Evolutionary conservation across 2,113 vertebrate genomes (phyloP).

Genomic region (Vulpes ferrilata): DNA sequence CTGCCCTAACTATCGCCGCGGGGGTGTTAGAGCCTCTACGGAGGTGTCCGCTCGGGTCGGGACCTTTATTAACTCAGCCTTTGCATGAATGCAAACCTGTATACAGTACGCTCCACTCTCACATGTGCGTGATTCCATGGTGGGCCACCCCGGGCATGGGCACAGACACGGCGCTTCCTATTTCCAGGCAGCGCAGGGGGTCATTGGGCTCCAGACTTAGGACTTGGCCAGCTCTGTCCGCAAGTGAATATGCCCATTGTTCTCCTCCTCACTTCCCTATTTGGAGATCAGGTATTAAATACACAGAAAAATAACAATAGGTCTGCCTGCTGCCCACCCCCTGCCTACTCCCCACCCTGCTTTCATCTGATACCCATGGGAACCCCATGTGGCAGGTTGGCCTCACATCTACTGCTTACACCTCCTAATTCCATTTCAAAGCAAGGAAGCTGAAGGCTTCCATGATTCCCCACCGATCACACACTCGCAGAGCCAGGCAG

Average conservation of each 20-base stretch:
- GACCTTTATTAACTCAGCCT: not conserved
- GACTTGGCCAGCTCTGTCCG: not conserved
- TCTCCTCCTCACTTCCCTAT: conserved; percentile 23
- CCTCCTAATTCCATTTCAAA: not conserved
- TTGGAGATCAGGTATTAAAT: not conserved
- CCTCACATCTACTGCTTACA: fast-evolving
- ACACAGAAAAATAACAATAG: conserved; percentile 26
- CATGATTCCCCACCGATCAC: not conserved
- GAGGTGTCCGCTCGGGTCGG: not conserved
- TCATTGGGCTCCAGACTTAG: not conserved
- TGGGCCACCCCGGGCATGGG: not conserved
- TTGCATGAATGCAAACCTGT: fast-evolving
- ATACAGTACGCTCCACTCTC: fast-evolving
- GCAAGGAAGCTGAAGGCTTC: not conserved
- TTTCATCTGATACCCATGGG: conserved; percentile 59
- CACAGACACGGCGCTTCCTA: fast-evolving
- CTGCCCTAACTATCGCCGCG: fast-evolving
- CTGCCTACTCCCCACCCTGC: not conserved
- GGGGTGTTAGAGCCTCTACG: not conserved
- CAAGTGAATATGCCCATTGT: conserved; percentile 52
- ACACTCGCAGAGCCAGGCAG: fast-evolving
- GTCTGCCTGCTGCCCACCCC: not conserved
- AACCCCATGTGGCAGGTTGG: not conserved
- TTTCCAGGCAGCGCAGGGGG: not conserved
- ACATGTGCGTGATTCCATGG: fast-evolving